Evolutionary conservation across 2,888 invertebrate genomes (phyloP), one percentile per base, ranked within the genome.

Genomic region (Melinaea menophilus): DNA sequence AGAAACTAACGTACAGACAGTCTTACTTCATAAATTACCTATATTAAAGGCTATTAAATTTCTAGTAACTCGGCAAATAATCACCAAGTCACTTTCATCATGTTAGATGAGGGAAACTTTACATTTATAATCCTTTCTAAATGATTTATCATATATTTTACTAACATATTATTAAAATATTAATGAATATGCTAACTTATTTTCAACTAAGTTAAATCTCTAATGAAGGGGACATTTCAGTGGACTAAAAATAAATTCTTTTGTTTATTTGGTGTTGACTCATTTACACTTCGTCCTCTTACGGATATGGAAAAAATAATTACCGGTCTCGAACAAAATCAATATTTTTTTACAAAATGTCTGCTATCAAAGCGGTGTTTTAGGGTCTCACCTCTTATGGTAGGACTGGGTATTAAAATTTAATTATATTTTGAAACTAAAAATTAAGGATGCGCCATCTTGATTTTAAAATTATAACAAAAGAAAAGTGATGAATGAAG

Each of bases 211-310:
- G 22, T 22, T 22, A 22, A n/a, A 9, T 48, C 56, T 37, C 5
- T 22, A 48, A 22, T 4, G 7, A 48, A 61, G 51, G 62, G 64
- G 64, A 66, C 60, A 64, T 66, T 58, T 66, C 63, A 61, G 60
- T 67, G 61, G 58, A 64, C 62, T 67, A 69, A 71, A 72, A 69
- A 69, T 71, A 63, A 69, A 72, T 60, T 35, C 12, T 74, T 65
- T 72, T 68, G 70, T 65, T 67, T 60, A 64, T 67, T 75, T 75
- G 77, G 41, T 41, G 41, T 41, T 41, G 41, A 41, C 41, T 41
- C 41, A 79, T 66, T 78, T 79, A 79, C 67, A 63, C 34, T 59
- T 66, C 62, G 37, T 65, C 55, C 59, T 51, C 46, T 64, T 62
- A 56, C 48, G 64, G 64, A 37, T 55, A 58, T 57, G 59, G 34